Conservation (phyloP, 2,113 vertebrate genomes). For the Neogale vison region DNA sequence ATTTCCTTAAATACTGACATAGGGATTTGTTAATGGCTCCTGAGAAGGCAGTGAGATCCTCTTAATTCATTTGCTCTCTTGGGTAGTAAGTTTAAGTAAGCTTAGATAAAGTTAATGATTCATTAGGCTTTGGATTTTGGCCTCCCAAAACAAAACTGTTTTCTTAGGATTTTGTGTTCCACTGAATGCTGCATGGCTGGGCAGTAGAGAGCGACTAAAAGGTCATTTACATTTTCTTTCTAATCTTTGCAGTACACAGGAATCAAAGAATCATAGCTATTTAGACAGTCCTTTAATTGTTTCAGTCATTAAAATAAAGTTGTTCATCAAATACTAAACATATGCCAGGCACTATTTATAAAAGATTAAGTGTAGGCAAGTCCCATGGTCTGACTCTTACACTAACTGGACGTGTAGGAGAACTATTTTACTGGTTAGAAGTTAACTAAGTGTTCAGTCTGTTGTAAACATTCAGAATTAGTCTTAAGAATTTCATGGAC, state of each 20-base stretch:
- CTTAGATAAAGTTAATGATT: constrained; percentile 43
- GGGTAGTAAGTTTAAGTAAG: constrained; percentile 6
- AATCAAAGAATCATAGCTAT: constrained; percentile 46
- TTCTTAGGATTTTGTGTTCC: constrained; percentile 40
- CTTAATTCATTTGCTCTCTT: constrained; percentile 47
- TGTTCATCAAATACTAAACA: background rate
- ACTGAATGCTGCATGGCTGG: background rate
- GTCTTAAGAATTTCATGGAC: background rate
- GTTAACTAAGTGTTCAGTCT: background rate
- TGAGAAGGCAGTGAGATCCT: background rate
- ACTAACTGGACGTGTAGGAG: background rate
- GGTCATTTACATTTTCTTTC: constrained; percentile 35
- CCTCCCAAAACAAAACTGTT: background rate
- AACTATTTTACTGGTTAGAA: background rate
- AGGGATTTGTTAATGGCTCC: background rate
- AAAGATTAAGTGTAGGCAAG: background rate
- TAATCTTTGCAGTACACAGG: constrained; percentile 3
- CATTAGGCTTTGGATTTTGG: constrained; percentile 10
- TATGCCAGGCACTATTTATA: background rate
- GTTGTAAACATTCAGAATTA: background rate
- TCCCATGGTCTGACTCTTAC: background rate
- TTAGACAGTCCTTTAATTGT: constrained; percentile 25
- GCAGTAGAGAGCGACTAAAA: background rate
- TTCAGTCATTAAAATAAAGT: constrained; percentile 57
- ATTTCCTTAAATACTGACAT: constrained; percentile 43